Conservation (phyloP, 2,113 vertebrate species). For the Sula dactylatra region DNA sequence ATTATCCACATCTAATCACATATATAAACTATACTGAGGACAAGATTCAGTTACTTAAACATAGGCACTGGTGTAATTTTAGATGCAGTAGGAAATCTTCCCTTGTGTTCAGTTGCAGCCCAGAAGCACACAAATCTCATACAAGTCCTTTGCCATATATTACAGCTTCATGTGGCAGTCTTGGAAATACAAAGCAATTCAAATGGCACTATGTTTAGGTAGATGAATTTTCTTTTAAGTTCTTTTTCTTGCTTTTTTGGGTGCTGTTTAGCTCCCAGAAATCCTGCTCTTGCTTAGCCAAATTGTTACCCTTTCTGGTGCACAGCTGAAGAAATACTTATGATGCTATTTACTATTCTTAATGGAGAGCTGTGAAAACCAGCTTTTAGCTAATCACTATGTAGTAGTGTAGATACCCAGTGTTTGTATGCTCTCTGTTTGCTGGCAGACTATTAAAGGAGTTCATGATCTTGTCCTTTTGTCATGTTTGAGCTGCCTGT, state of each 20-base stretch:
- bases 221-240: background rate
- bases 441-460: slow-evolving; percentile 8
- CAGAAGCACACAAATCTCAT: background rate
- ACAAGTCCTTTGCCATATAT: background rate
- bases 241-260: background rate
- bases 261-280: background rate
- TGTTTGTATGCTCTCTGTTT: slow-evolving; percentile 16
- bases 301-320: background rate
- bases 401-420: background rate
- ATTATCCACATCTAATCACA: background rate
- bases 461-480: slow-evolving; percentile 43
- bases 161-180: background rate
- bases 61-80: background rate
- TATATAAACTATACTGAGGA: background rate
- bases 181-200: background rate
- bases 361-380: background rate
- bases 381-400: background rate
- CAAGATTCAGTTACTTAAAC: background rate
- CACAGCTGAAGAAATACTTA: background rate
- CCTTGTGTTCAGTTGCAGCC: background rate
- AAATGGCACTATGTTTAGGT: background rate
- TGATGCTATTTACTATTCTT: background rate
- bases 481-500: slow-evolving; percentile 19
- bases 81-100: background rate
- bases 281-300: background rate